Base-by-base conservation (phyloP, 2,888 invertebrate species). In the Meiosimyza decipiens region DNA sequence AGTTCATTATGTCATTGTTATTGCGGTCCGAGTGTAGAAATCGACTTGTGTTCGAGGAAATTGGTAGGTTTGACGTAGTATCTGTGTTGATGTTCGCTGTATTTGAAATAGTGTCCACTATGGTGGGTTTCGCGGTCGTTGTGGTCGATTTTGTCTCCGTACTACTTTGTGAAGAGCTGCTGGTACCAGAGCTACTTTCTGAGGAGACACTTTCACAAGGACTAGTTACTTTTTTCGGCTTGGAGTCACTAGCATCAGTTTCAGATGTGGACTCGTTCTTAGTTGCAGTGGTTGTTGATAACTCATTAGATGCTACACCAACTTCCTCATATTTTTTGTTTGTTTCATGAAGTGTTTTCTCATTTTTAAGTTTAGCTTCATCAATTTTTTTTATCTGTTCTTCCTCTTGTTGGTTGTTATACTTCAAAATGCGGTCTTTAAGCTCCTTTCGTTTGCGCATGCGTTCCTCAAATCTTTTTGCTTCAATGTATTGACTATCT, bases 361-460 rank as follows among this genome's bases (percentile, higher is more conserved):
- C 73, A 71, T 71, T 70, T 52, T 13, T 73, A 50, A 28, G 28
- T 59, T 73, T 54, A 12, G 64, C 71, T 49, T 66, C 71, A 7
- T 69, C 67, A 12, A 69, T 47, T 1, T 54, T 33, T 9, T 71
- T 77, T 71, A 52, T 40, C 9, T 9, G 80, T 70, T 73, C 77
- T 60, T 74, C 79, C 63, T 80, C 78, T 71, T 81, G 77, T 82
- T 82, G 71, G 76, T 74, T 74, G 70, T 70, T 92, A 85, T 95
- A 95, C 85, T 95, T 95, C 89, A 92, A 90, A 75, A 95, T 94
- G 73, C 95, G 88, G 83, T 95, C 95, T 83, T 94, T 94, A 13
- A 95, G 90, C 80, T 93, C 95, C 82, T 95, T 95, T 52, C 95
- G 90, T 80, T 92, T 92, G 12, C 93, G 92, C 84, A 94, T 94